Evolutionary conservation across 30 jellyfish, hydroid and myxozoan species (phyloP).

Genomic region (Hydractinia symbiolongicarpus): DNA sequence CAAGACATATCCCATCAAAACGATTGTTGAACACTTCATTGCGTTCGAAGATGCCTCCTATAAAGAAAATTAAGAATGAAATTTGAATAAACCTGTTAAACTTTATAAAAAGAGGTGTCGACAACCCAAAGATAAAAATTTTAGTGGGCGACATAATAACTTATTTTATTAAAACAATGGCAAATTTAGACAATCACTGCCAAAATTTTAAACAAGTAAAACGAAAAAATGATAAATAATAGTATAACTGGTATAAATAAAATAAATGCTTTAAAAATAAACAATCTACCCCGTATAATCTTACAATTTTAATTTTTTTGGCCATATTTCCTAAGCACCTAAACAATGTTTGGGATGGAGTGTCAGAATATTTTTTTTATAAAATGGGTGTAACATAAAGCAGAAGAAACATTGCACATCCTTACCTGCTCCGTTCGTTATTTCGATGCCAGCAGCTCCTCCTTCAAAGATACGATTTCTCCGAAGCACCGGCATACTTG

Average conservation of each 20-base stretch:
- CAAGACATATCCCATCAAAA: slow-evolving; percentile 85
- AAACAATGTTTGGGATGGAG: too few relatives aligned
- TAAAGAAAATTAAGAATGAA: background rate
- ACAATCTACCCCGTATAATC: too few relatives aligned
- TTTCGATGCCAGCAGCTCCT: slow-evolving; percentile 92
- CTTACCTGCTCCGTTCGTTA: slow-evolving; percentile 87
- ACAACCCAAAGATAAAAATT: background rate
- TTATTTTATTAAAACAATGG: too few relatives aligned
- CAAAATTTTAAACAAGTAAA: too few relatives aligned
- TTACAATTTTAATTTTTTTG: too few relatives aligned
- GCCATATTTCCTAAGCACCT: too few relatives aligned
- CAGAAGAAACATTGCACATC: too few relatives aligned
- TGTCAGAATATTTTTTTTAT: background rate
- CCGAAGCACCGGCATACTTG: slow-evolving; percentile 86
- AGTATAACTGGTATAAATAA: too few relatives aligned
- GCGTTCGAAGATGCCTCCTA: slow-evolving; percentile 81
- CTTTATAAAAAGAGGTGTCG: background rate
- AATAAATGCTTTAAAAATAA: too few relatives aligned
- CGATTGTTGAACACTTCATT: slow-evolving; percentile 78
- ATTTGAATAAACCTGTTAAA: background rate
- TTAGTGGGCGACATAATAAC: background rate
- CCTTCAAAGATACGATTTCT: slow-evolving; percentile 88
- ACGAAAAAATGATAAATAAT: too few relatives aligned
- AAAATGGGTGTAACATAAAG: too few relatives aligned
- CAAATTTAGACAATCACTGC: too few relatives aligned